Evolutionary conservation across 2,888 invertebrate species (phyloP).

Genomic region (Danaus chrysippus): DNA sequence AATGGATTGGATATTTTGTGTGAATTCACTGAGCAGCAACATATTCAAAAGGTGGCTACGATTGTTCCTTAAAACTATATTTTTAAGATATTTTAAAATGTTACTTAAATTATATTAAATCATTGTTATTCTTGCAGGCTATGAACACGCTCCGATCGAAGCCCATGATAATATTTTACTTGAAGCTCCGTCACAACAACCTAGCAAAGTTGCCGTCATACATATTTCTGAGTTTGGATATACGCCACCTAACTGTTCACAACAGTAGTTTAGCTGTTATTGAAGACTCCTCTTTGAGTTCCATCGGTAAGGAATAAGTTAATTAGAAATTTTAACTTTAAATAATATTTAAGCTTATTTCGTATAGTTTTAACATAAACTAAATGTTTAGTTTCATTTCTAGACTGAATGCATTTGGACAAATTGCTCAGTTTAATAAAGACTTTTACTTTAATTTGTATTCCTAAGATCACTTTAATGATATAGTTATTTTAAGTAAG

Average conservation of each 20-base stretch:
- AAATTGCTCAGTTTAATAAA: too few species aligned
- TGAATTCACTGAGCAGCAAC: conserved; percentile 89
- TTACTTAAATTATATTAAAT: too few species aligned
- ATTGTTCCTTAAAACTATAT: too few species aligned
- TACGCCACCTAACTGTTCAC: conserved; percentile 92
- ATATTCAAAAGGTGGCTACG: conserved; percentile 79
- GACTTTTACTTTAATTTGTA: too few species aligned
- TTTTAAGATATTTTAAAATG: too few species aligned
- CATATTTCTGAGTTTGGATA: conserved; percentile 91
- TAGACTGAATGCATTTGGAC: too few species aligned
- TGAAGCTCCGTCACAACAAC: conserved; percentile 92
- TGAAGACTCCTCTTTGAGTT: conserved; percentile 92
- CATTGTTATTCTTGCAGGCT: conserved; percentile 69
- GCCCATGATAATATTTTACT: conserved; percentile 90
- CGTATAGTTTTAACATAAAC: too few species aligned
- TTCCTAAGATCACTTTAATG: too few species aligned
- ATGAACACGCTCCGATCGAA: conserved; percentile 90
- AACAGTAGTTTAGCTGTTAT: conserved; percentile 93
- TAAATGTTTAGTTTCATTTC: too few species aligned
- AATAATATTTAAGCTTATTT: too few species aligned
- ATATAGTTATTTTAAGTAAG: too few species aligned
- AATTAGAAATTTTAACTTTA: background rate
- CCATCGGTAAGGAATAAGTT: conserved; percentile 83
- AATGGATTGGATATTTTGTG: conserved; percentile 93
- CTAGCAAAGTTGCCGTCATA: conserved; percentile 91